Base-by-base conservation (phyloP, 2,113 vertebrate genomes). In the Pleuronectes platessa region DNA sequence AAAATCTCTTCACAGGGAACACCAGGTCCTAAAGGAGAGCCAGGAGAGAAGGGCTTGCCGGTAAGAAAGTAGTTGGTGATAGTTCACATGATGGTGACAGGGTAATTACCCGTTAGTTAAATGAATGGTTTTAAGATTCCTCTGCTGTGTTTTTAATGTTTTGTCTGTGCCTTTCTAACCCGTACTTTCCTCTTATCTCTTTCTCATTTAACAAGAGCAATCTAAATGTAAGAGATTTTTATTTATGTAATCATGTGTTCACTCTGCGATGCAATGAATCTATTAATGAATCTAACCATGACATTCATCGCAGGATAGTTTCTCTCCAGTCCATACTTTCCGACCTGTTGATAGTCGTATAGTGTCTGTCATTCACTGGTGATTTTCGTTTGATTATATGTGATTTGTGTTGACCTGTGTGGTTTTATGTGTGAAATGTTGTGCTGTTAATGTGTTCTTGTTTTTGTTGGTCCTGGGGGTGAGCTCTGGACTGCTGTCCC, bases 21-120 rank as follows among this genome's bases (percentile, higher is more conserved):
- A 61, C 93, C 94, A 5, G 97, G 97, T 70, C 93, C 91, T 64
- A 96, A 95, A 92, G 97, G 97, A 79, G 95, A 98, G 82, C 95
- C 95, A 0, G 97, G 97, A 45, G 96, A 96, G 61, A 97, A 95
- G 91, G 97, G 95, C 71, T 93, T 95, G 49, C 97, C 97, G 96
- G 97, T 99, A 96, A 97, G 97, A 87, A 47, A 17, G 58, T 69
- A 74, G 72, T 49, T 64, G n/a, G 35, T 68, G 58, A 59, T 84
- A 40, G 23, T 64, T 78, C 51, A 69, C 56, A 69, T 62, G 40
- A 51, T 23, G 54, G 4, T 70, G 63, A 53, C 53, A 24, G 58
- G 23, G 13, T 23, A 31, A 31, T 1, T 31, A 31, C 31, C 31
- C 31, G 6, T 31, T 9, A 68, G 20, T 51, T 51, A 54, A 31